Evolutionary conservation across 1,140 invertebrate species (phyloP).

Genomic region (Neocloeon triangulifer): DNA sequence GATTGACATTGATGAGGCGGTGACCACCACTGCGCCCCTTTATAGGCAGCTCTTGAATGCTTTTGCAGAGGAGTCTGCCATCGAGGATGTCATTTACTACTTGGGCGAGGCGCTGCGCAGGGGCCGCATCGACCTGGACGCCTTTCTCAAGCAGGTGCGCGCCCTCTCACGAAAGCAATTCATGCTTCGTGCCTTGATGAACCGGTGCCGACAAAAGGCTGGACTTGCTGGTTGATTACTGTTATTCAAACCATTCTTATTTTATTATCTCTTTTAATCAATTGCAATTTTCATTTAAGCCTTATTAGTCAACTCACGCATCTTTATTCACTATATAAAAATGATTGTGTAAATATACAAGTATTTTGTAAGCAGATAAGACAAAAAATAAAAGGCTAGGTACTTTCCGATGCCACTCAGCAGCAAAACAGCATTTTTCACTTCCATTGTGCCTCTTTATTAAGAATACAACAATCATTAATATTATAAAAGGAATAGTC

Average conservation of each 20-base stretch:
- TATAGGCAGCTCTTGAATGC: slow-evolving; percentile 93
- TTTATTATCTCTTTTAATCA: too few relatives aligned
- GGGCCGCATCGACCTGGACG: slow-evolving; percentile 83
- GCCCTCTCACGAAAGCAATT: slow-evolving; percentile 89
- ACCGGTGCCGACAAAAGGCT: slow-evolving; percentile 90
- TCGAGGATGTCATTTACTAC: slow-evolving; percentile 97
- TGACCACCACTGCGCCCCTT: slow-evolving; percentile 84
- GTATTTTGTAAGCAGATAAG: not conserved
- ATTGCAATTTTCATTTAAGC: too few relatives aligned
- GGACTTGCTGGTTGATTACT: slow-evolving; percentile 47
- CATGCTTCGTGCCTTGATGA: slow-evolving; percentile 81
- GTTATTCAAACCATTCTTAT: too few relatives aligned
- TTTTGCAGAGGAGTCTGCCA: slow-evolving; percentile 93
- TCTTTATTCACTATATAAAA: not conserved
- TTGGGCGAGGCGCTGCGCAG: slow-evolving; percentile 87
- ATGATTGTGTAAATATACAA: not conserved
- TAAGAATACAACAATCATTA: too few relatives aligned
- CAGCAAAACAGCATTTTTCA: too few relatives aligned
- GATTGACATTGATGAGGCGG: slow-evolving; percentile 88
- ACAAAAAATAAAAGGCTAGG: not conserved
- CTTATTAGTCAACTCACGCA: too few relatives aligned
- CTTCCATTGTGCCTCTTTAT: too few relatives aligned
- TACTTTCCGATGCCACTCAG: not conserved
- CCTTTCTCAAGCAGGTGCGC: slow-evolving; percentile 91
- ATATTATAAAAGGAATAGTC: too few relatives aligned